phyloP scores from a whole-genome alignment of 2,888 invertebrate species.

The Crossocerus cetratus region DNA sequence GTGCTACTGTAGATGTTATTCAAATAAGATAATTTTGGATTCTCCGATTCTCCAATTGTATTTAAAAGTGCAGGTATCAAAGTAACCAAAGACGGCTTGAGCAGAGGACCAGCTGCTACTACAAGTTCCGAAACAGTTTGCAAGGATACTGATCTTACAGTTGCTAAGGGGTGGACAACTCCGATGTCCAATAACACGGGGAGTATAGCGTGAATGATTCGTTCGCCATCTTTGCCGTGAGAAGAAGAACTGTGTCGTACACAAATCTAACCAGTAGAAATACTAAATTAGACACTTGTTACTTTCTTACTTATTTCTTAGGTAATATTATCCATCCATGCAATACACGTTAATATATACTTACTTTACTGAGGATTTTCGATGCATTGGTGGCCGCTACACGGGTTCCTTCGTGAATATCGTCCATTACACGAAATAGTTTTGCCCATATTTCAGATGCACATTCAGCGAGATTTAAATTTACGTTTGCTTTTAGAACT shows the following conservation, averaged over 20 bases:
- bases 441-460: slow-evolving; percentile 85
- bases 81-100: slow-evolving; percentile 88
- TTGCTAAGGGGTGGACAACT: slow-evolving; percentile 86
- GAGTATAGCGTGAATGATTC: slow-evolving; percentile 85
- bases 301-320: no score
- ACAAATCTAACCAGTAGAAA: slow-evolving; percentile 79
- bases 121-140: slow-evolving; percentile 92
- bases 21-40: slow-evolving; percentile 85
- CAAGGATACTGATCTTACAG: slow-evolving; percentile 89
- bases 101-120: slow-evolving; percentile 86
- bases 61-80: slow-evolving; percentile 91
- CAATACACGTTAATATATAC: slow-evolving; percentile 1
- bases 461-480: slow-evolving; percentile 74
- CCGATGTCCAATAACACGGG: slow-evolving; percentile 90
- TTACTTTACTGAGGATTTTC: slow-evolving; percentile 85
- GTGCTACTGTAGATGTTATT: slow-evolving; percentile 85
- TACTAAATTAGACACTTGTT: no score
- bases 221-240: slow-evolving; percentile 86
- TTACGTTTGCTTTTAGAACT: slow-evolving; percentile 79
- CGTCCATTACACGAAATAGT: slow-evolving; percentile 94
- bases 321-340: no score
- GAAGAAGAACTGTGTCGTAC: slow-evolving; percentile 83
- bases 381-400: slow-evolving; percentile 86
- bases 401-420: slow-evolving; percentile 93
- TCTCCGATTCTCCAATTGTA: slow-evolving; percentile 92